Evolutionary conservation across 2,888 invertebrate species (phyloP), one percentile per base, ranked within the genome.

Genomic region (Brassicogethes aeneus): DNA sequence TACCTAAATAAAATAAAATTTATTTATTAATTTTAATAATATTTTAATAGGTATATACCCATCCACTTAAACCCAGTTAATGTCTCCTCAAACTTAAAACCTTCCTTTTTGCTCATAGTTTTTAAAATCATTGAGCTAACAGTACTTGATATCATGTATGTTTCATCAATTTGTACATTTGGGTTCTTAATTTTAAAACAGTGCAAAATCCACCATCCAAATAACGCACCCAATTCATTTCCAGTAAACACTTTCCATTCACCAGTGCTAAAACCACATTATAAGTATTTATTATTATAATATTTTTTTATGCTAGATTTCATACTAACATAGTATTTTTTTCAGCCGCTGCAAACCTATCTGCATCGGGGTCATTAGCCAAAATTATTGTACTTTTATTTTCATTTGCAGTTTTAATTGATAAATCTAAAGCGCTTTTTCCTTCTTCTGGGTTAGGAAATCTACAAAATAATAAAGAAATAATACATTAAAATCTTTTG

Each of bases 61-160:
- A 99, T 95, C 96, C 96, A 99, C 62, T 99, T 99, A 64, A 99
- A 99, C 0, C 99, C 99, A 1, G 99, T 99, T 39, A 99, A 73
- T 0, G 99, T 97, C 70, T 97, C 95, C 47, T 75, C 66, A 48
- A 80, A 79, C 53, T 80, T 75, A 42, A 85, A 85, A 2, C 89
- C 94, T 60, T 89, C 86, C 1, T 73, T 76, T 34, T 75, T 71
- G 0, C 87, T 82, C 62, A 99, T 86, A 1, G 92, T 79, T 16
- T 77, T 70, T 35, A 97, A 70, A 64, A 99, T 90, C 71, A 93
- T 95, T 12, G 96, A 96, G 47, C 96, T 97, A 23, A 99, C 99
- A 1, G 96, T 89, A 59, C 95, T 96, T 37, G 91, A 81, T 36
- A 99, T 66, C 74, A 95, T 81, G 62, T 86, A 94, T 17, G 83